A percentile compares a stretch with the other conserved stretches of the same genome.
These are phyloP conservation scores for Trachythela sp. DNA, from an alignment of 64 coral and sea anemone genomes.

Conservation along the genomic window DNA sequence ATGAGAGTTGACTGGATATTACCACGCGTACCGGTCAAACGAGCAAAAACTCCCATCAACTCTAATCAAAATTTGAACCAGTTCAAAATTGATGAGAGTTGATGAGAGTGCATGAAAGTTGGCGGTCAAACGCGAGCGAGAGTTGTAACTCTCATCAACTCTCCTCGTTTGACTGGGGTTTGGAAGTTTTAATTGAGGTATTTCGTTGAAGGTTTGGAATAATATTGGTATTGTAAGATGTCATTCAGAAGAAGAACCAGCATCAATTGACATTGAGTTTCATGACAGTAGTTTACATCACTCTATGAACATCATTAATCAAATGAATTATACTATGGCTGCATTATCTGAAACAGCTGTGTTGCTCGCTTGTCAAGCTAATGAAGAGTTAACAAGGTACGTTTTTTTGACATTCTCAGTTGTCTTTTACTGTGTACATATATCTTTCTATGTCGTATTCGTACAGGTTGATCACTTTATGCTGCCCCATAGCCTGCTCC, in stretches of 20 bases:
- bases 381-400: slow-evolving; percentile 80
- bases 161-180: too few species aligned
- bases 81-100: too few species aligned
- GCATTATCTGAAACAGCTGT: slow-evolving; percentile 81
- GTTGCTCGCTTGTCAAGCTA: slow-evolving; percentile 69
- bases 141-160: too few species aligned
- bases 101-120: too few species aligned
- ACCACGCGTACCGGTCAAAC: too few species aligned
- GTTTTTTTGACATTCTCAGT: neutral
- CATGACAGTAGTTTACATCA: slow-evolving; percentile 87
- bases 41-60: too few species aligned
- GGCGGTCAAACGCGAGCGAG: too few species aligned
- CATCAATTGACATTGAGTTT: slow-evolving; percentile 95
- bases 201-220: slow-evolving; percentile 78
- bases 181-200: neutral
- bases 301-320: slow-evolving; percentile 85
- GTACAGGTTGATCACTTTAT: neutral
- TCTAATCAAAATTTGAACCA: too few species aligned
- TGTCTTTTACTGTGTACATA: neutral
- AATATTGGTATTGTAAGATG: slow-evolving; percentile 85
- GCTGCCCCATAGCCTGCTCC: too few species aligned
- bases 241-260: slow-evolving; percentile 83
- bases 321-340: slow-evolving; percentile 94
- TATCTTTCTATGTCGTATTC: too few species aligned
- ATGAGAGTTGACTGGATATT: too few species aligned